These are phyloP conservation scores for Syncerus caffer DNA, from an alignment of 2,797 vertebrate genomes.

Conservation along the genomic window DNA sequence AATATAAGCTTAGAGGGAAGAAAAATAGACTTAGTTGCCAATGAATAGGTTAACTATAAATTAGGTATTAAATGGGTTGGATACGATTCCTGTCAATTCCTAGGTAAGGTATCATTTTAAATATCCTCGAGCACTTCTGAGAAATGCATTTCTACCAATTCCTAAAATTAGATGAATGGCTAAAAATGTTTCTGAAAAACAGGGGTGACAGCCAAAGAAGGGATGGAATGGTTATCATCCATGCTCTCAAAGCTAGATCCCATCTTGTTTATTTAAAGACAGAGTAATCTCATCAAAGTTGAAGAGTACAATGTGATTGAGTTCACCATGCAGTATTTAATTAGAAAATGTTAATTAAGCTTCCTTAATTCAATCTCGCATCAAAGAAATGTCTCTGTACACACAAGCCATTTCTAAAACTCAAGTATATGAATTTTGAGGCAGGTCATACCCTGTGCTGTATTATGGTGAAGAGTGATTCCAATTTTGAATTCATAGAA, in stretches of 20 bases:
- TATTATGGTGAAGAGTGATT: conserved; percentile 36
- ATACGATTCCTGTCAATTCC: neutral
- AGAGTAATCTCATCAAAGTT: conserved; percentile 44
- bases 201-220: neutral
- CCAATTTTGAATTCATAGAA: conserved; percentile 40
- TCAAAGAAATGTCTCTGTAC: conserved; percentile 34
- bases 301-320: conserved; percentile 42
- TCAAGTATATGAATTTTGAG: conserved; percentile 33
- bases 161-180: neutral
- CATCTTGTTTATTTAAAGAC: conserved; percentile 55
- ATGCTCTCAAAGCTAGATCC: neutral
- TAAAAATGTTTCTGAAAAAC: conserved; percentile 39
- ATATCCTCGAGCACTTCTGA: neutral
- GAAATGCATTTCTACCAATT: neutral
- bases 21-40: neutral
- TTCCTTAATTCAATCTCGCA: conserved; percentile 43
- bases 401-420: conserved; percentile 12
- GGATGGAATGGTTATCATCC: neutral
- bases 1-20: neutral
- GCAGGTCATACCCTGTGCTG: neutral
- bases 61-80: neutral
- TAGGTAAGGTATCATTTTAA: neutral
- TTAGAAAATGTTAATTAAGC: conserved; percentile 63
- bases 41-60: neutral
- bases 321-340: conserved; percentile 49